A percentile compares a stretch with the other conserved stretches of the same genome.
Evolutionary conservation across 2,113 vertebrate species (phyloP).

Genomic region (Anoplopoma fimbria): DNA sequence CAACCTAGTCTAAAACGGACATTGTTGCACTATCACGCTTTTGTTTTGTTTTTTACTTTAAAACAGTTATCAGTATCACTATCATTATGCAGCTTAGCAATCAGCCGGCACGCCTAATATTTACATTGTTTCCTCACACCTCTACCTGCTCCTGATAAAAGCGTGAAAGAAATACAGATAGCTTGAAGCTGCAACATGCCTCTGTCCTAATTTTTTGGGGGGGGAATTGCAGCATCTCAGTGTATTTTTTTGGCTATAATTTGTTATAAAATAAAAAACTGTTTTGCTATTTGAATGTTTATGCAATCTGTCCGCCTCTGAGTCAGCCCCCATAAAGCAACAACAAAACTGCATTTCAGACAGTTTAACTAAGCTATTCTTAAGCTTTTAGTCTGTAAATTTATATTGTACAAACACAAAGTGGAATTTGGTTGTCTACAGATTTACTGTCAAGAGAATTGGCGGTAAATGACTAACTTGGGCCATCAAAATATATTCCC

Average conservation of each 20-base stretch:
- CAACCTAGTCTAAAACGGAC: neutral
- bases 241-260: neutral
- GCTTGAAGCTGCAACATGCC: neutral
- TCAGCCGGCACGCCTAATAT: neutral
- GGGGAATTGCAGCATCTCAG: neutral
- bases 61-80: neutral
- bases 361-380: neutral
- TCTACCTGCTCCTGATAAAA: neutral
- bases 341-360: neutral
- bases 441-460: neutral
- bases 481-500: neutral
- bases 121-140: neutral
- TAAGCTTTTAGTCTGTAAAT: neutral
- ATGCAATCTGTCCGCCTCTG: neutral
- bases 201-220: no score
- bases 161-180: neutral
- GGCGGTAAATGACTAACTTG: neutral
- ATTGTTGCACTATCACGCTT: neutral
- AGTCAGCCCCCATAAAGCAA: neutral
- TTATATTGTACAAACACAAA: neutral
- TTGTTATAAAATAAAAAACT: no score
- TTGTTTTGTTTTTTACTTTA: neutral
- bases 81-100: neutral
- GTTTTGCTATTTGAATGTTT: neutral
- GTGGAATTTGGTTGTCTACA: neutral